These are phyloP conservation scores for Brachypodius melanocephalos DNA, from an alignment of 2,113 vertebrate genomes.

Conservation along the genomic window DNA sequence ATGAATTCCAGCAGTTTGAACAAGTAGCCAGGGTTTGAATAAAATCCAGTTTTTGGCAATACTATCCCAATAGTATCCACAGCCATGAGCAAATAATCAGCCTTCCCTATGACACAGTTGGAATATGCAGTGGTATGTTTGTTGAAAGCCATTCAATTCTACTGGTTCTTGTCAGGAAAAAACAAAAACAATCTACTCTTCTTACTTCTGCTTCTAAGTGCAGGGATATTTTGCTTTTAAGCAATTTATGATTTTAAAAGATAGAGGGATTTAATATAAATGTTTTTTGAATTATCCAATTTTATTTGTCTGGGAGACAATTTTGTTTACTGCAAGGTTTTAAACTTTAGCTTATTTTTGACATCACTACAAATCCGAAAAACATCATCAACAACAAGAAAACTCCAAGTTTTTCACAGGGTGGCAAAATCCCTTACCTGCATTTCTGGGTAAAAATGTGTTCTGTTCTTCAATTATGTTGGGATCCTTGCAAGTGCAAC, in stretches of 20 bases:
- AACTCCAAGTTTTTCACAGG: neutral
- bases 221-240: neutral
- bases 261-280: neutral
- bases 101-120: neutral
- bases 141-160: neutral
- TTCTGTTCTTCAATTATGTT: neutral
- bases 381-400: neutral
- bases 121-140: neutral
- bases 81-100: neutral
- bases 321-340: neutral
- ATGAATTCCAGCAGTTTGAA: neutral
- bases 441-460: neutral
- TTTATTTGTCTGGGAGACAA: neutral
- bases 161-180: neutral
- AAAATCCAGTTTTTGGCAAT: neutral
- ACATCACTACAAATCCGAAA: neutral
- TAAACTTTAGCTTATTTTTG: neutral
- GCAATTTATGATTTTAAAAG: neutral
- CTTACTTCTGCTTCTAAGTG: neutral
- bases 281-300: neutral
- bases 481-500: neutral
- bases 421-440: neutral
- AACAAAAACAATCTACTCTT: neutral
- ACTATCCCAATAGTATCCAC: neutral
- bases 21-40: neutral